A percentile compares a stretch with the other conserved stretches of the same genome.
Conservation (phyloP, 2,888 invertebrate genomes). For the Zygogramma bicolorata region DNA sequence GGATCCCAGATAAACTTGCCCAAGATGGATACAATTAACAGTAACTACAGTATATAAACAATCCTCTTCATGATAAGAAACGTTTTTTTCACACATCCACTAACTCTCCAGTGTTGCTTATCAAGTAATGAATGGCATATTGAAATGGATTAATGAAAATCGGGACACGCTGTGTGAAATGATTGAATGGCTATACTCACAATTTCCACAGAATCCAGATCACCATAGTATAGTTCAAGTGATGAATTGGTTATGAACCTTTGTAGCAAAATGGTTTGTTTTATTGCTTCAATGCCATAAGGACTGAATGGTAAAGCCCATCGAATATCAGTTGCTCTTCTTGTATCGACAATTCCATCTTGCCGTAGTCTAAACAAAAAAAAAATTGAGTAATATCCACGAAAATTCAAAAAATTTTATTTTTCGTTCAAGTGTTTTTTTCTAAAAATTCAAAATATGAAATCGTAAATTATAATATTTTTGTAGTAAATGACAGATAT, state of each 20-base stretch:
- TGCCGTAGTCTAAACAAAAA: slow-evolving; percentile 12
- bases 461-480: too few relatives aligned
- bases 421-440: background rate
- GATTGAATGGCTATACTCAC: background rate
- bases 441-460: background rate
- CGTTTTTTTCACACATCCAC: too few relatives aligned
- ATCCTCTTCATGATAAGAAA: too few relatives aligned
- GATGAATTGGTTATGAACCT: background rate
- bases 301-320: slow-evolving; percentile 12
- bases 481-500: too few relatives aligned
- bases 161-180: too few relatives aligned
- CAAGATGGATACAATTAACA: too few relatives aligned
- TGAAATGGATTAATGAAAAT: too few relatives aligned
- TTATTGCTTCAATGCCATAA: background rate
- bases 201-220: slow-evolving; percentile 15
- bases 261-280: slow-evolving; percentile 1
- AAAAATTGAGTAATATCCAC: too few relatives aligned
- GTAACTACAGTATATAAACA: too few relatives aligned
- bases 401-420: background rate
- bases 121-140: too few relatives aligned
- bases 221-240: slow-evolving; percentile 3
- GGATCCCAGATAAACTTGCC: too few relatives aligned
- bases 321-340: background rate
- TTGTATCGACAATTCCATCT: slow-evolving; percentile 7
- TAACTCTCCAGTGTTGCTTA: too few relatives aligned